Percentiles rank a stretch among this genome's conserved stretches.
Evolutionary conservation across 2,113 vertebrate genomes (phyloP).

Genomic region (Rhynchomys soricoides): DNA sequence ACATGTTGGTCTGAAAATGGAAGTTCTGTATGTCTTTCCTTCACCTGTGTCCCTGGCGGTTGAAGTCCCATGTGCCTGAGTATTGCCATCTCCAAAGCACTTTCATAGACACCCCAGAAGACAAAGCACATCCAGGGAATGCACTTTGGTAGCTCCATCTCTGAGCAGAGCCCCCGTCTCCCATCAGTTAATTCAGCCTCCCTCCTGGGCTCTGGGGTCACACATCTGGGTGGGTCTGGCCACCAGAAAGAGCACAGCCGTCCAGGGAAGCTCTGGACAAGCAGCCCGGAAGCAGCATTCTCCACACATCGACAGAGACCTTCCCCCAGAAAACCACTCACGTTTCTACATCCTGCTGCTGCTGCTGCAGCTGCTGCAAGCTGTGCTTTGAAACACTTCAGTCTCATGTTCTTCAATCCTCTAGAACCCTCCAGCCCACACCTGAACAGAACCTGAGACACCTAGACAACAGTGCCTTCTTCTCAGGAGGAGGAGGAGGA

Average conservation of each 20-base stretch:
- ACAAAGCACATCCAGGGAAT: not conserved
- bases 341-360: slow-evolving; percentile 26
- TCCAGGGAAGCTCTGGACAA: not conserved
- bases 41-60: not conserved
- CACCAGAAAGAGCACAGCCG: not conserved
- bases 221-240: not conserved
- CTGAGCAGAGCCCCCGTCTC: not conserved
- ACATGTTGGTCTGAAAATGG: slow-evolving; percentile 6
- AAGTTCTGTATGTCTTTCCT: not conserved
- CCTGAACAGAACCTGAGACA: slow-evolving; percentile 38
- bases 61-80: not conserved
- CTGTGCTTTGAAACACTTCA: not conserved
- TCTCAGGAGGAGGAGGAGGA: slow-evolving; percentile 2
- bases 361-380: slow-evolving; percentile 38
- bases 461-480: slow-evolving; percentile 11
- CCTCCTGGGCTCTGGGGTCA: not conserved
- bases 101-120: not conserved
- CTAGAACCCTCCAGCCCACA: slow-evolving; percentile 13
- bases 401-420: slow-evolving; percentile 23
- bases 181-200: not conserved
- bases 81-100: not conserved
- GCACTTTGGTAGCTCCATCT: not conserved
- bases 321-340: slow-evolving; percentile 38
- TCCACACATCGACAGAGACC: not conserved
- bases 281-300: not conserved